phyloP scores from a whole-genome alignment of 2,888 invertebrate genomes.

The Gibbula magus region DNA sequence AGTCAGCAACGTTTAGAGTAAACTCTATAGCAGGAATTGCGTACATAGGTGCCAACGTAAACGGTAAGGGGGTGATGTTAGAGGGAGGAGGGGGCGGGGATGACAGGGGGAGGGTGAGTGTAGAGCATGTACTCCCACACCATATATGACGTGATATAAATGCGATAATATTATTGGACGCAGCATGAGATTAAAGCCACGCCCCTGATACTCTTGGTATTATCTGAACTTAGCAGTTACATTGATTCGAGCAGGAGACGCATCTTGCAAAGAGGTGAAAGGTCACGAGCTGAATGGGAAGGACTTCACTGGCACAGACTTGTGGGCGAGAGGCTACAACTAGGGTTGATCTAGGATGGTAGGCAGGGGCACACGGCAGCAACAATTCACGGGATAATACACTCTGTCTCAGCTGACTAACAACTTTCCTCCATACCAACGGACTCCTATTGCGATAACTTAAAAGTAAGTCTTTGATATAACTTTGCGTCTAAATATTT shows the following conservation, averaged over 20 bases:
- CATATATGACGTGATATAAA: neutral
- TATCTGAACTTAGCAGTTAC: neutral
- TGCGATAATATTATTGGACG: neutral
- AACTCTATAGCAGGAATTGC: neutral
- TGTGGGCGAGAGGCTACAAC: neutral
- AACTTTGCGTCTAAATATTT: too few relatives aligned
- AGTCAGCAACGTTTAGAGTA: neutral
- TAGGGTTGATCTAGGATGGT: slow-evolving; percentile 5
- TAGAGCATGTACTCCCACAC: neutral
- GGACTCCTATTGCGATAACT: too few relatives aligned
- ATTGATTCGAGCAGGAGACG: neutral
- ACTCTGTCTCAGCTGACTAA: neutral
- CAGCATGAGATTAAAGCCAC: neutral
- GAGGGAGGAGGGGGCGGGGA: neutral
- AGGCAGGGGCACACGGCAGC: neutral
- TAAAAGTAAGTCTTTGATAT: too few relatives aligned
- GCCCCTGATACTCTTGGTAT: neutral
- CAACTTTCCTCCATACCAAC: too few relatives aligned
- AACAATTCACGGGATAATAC: slow-evolving; percentile 11
- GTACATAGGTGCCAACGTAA: neutral
- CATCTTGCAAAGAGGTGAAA: neutral
- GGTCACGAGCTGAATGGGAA: neutral
- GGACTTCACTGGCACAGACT: neutral
- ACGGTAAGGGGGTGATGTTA: neutral
- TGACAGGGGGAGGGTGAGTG: neutral